Base-by-base conservation (phyloP, 2,113 vertebrate species). In the Polyodon spathula region DNA sequence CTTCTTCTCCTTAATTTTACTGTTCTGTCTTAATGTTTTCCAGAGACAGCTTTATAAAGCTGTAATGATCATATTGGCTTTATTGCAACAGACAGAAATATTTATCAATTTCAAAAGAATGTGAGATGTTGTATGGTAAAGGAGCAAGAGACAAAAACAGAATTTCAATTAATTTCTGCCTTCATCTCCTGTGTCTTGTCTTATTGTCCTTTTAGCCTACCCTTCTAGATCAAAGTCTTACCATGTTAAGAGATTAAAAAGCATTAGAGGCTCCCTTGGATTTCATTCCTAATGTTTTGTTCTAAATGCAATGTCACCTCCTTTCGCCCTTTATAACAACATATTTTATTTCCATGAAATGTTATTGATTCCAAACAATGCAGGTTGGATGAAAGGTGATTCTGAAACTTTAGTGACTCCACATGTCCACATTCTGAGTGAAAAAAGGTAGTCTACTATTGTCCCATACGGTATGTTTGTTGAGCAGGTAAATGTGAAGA, bases 1-100 rank as follows among this genome's bases (percentile, higher is more conserved):
- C 74, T 74, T 64, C 59, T 17, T 69, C 72, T 77, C 75, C 76
- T 70, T 69, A 67, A 75, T 85, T 80, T 74, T 74, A 73, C 84
- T 74, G 77, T 66, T 72, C 69, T 48, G 74, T 68, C 71, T 69
- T 74, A 64, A 38, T 39, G 71, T 72, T 76, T 68, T 81, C 72
- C 73, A 75, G 12, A 54, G 53, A 54, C 53, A 54, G 53, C 53
- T 78, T 76, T 68, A 78, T 76, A 62, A 52, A 62, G 50, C 65
- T 65, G 63, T 67, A 75, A 77, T 68, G 61, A 75, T 71, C 59
- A 66, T 65, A 9, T 71, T 63, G 69, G 66, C 70, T 71, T 68
- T 73, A 78, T 71, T 73, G 66, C 66, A 73, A 66, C 44, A 63
- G 60, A 59, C 65, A 71, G 48, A 65, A 54, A 54, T 51, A 52